Evolutionary conservation across 2,888 invertebrate genomes (phyloP).

Genomic region (Clistopyga incitator): DNA sequence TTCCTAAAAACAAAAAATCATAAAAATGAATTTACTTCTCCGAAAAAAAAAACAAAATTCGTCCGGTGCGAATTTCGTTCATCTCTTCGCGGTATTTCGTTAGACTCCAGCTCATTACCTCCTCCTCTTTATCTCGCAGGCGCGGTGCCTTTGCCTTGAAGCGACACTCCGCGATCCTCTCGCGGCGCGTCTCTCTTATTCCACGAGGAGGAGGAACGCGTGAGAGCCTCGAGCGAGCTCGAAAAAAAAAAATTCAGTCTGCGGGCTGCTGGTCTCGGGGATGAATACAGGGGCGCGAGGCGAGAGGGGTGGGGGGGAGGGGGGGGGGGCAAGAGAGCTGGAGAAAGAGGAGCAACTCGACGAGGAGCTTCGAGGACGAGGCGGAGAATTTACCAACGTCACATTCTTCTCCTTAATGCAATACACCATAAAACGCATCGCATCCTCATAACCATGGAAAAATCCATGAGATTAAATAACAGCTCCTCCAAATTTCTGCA

Average conservation of each 20-base stretch:
- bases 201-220: constrained; percentile 52
- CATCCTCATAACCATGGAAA: neutral
- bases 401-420: constrained; percentile 48
- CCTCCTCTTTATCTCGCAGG: constrained; percentile 33
- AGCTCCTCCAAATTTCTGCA: neutral
- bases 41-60: too few species aligned
- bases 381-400: constrained; percentile 56
- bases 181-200: constrained; percentile 46
- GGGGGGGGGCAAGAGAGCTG: constrained; percentile 17
- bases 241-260: constrained; percentile 59
- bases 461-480: neutral
- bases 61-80: neutral
- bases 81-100: constrained; percentile 20
- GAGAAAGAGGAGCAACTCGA: constrained; percentile 14
- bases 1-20: too few species aligned
- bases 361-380: constrained; percentile 55
- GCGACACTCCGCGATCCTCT: constrained; percentile 38
- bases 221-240: constrained; percentile 54
- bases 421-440: neutral
- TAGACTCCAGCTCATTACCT: constrained; percentile 46
- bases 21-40: too few species aligned
- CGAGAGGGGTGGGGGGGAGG: constrained; percentile 12
- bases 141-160: constrained; percentile 54
- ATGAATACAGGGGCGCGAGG: constrained; percentile 50
- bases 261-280: constrained; percentile 41